phyloP scores from a whole-genome alignment of 2,888 invertebrate species.

The Thyatira batis region DNA sequence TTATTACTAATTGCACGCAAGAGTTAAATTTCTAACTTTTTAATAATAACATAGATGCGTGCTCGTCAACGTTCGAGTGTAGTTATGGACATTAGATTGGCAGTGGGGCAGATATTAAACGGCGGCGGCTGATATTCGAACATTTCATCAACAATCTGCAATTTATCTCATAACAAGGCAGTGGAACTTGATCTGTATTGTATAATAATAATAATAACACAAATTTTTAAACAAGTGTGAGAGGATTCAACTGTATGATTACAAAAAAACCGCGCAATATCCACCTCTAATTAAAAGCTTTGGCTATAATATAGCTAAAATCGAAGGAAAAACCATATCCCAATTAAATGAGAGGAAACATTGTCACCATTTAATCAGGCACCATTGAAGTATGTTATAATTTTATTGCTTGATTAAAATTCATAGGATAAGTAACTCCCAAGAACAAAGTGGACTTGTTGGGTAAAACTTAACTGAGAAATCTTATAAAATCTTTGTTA shows the following conservation, averaged over 20 bases:
- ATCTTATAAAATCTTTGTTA: too few species aligned
- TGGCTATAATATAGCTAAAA: too few species aligned
- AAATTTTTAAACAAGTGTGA: slow-evolving; percentile 24
- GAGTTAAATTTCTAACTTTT: not conserved
- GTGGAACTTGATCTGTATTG: slow-evolving; percentile 30
- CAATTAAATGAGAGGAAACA: too few species aligned
- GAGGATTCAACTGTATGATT: slow-evolving; percentile 11
- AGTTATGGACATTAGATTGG: slow-evolving; percentile 1
- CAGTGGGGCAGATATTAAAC: slow-evolving; percentile 11
- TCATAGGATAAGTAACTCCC: too few species aligned
- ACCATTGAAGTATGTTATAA: too few species aligned
- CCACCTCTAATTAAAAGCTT: not conserved
- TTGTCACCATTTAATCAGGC: too few species aligned
- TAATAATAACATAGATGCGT: not conserved
- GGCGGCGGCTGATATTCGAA: slow-evolving; percentile 27
- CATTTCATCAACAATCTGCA: slow-evolving; percentile 33
- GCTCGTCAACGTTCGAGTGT: not conserved
- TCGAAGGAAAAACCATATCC: too few species aligned
- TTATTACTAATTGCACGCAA: slow-evolving; percentile 1
- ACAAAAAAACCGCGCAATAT: not conserved
- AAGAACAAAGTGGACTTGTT: too few species aligned
- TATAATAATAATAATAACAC: slow-evolving; percentile 30
- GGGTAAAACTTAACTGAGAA: too few species aligned
- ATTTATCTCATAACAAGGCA: slow-evolving; percentile 50
- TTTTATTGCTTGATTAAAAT: too few species aligned